phyloP scores from a whole-genome alignment of 2,797 vertebrate species.

The Ptychobarbus kaznakovi region DNA sequence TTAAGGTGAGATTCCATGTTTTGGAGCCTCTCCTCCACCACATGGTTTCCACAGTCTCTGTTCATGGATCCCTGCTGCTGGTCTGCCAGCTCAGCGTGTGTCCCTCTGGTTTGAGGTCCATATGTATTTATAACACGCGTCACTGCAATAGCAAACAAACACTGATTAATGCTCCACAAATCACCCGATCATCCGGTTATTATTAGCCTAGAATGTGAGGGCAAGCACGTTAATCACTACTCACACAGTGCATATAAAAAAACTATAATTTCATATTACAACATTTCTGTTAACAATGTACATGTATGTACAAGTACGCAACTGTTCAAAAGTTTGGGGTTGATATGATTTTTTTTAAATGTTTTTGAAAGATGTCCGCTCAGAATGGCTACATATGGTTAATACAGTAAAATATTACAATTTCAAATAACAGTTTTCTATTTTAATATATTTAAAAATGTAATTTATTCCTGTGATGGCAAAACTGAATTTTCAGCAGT shows the following conservation, averaged over 20 bases:
- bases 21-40: conserved; percentile 90
- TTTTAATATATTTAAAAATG: no score
- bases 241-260: not conserved
- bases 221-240: not conserved
- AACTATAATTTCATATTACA: not conserved
- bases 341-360: not conserved
- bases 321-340: not conserved
- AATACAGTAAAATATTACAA: not conserved
- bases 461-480: not conserved
- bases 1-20: conserved; percentile 94
- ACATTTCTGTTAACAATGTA: not conserved
- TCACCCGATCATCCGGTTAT: not conserved
- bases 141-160: conserved; percentile 75
- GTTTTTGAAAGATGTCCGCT: not conserved
- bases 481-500: no score
- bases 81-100: conserved; percentile 69
- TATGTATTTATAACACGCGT: conserved; percentile 95
- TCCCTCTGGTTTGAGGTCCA: conserved; percentile 86
- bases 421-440: no score
- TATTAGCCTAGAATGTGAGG: not conserved
- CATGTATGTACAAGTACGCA: not conserved
- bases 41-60: conserved; percentile 88
- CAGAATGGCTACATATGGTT: not conserved
- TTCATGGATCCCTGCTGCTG: conserved; percentile 71
- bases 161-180: not conserved